phyloP scores from a whole-genome alignment of 1,140 invertebrate genomes.

The Trichomalopsis sarcophagae region DNA sequence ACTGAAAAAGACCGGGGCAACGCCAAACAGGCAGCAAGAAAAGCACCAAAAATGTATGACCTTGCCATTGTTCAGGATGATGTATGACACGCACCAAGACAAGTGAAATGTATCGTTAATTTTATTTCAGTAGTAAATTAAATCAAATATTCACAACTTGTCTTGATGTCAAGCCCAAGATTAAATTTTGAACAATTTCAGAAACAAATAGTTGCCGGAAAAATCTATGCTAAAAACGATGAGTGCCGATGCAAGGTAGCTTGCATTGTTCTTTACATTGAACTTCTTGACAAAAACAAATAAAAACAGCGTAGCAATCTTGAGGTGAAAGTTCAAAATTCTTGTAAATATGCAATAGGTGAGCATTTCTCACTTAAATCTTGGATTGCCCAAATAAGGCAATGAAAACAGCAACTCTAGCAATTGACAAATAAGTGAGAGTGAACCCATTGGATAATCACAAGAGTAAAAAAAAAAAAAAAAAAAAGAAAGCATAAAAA shows the following conservation, averaged over 20 bases:
- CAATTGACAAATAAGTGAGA: neutral
- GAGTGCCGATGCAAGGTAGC: slow-evolving; percentile 69
- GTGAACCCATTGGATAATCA: slow-evolving; percentile 25
- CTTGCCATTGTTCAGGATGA: slow-evolving; percentile 37
- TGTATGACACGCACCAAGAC: slow-evolving; percentile 25
- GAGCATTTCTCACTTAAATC: neutral
- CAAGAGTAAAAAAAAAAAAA: neutral
- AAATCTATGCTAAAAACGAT: slow-evolving; percentile 41
- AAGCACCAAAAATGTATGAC: slow-evolving; percentile 72
- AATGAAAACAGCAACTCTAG: neutral
- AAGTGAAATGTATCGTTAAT: neutral
- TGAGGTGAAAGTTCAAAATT: neutral
- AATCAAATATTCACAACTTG: too few relatives aligned
- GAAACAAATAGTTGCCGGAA: slow-evolving; percentile 2
- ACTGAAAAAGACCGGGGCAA: slow-evolving; percentile 45
- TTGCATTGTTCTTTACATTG: slow-evolving; percentile 19
- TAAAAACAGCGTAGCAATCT: slow-evolving; percentile 5
- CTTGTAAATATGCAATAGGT: slow-evolving; percentile 30
- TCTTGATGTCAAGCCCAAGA: neutral
- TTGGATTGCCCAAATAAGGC: neutral
- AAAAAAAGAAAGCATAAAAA: neutral
- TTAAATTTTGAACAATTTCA: neutral
- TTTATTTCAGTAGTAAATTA: neutral
- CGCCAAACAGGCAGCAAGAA: slow-evolving; percentile 66
- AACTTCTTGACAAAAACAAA: neutral